Conservation (phyloP, 2,888 invertebrate genomes). For the Cerceris rybyensis region DNA sequence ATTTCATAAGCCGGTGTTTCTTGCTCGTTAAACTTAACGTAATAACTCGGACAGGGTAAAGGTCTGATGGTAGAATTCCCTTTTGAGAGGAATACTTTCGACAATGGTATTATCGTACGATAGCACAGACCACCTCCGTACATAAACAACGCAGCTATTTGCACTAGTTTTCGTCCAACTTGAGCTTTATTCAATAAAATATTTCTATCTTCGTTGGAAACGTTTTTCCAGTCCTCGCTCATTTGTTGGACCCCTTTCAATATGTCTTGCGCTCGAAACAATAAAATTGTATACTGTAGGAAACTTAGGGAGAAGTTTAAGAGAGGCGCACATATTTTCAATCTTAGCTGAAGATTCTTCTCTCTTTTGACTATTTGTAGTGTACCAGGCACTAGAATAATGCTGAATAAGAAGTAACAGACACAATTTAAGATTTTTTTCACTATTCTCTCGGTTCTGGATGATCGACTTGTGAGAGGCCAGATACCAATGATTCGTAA, state of each 20-base stretch:
- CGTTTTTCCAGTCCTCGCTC: conserved; percentile 61
- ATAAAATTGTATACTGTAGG: conserved; percentile 34
- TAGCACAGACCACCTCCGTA: conserved; percentile 59
- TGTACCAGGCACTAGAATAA: conserved; percentile 56
- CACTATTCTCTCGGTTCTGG: not conserved
- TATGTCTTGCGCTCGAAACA: conserved; percentile 9
- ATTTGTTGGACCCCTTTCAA: conserved; percentile 49
- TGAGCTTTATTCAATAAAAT: conserved; percentile 69
- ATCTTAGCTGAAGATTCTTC: conserved; percentile 43
- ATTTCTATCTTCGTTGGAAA: conserved; percentile 29
- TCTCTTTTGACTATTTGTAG: conserved; percentile 63
- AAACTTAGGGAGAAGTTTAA: conserved; percentile 49
- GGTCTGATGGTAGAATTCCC: conserved; percentile 56
- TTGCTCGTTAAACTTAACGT: not conserved
- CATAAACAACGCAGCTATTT: conserved; percentile 61
- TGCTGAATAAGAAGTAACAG: conserved; percentile 50
- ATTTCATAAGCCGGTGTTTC: too few species aligned
- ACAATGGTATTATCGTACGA: conserved; percentile 65
- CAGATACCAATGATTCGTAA: conserved; percentile 43
- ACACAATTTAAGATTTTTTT: conserved; percentile 13
- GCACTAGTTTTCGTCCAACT: conserved; percentile 60
- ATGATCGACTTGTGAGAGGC: conserved; percentile 40
- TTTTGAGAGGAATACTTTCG: conserved; percentile 33
- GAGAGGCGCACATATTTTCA: conserved; percentile 65
- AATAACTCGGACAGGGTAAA: conserved; percentile 37